Conservation (phyloP, 64 coral and sea anemone genomes). For the Hydrozoanthus tunicans region DNA sequence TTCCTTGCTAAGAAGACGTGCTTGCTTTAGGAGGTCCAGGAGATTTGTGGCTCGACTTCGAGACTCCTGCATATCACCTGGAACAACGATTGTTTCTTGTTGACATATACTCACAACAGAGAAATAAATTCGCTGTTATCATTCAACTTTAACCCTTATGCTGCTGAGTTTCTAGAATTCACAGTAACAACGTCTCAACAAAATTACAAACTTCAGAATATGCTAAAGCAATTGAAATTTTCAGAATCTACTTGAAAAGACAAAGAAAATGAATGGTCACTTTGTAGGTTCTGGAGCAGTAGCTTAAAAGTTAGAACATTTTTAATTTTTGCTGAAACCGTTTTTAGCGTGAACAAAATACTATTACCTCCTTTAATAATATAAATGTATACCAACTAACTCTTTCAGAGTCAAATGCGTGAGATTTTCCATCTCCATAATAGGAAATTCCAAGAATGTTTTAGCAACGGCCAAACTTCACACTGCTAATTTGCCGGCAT, state of each 20-base stretch:
- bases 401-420: not conserved
- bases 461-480: not conserved
- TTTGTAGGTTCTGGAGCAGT: not conserved
- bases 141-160: too few species aligned
- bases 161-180: too few species aligned
- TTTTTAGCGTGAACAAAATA: not conserved
- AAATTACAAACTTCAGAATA: too few species aligned
- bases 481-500: not conserved
- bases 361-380: not conserved
- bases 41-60: constrained; percentile 70
- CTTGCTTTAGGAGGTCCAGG: constrained; percentile 89
- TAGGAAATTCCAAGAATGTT: not conserved
- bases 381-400: not conserved
- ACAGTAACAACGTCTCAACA: too few species aligned
- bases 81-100: not conserved
- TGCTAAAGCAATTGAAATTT: too few species aligned
- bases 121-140: too few species aligned
- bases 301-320: not conserved
- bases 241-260: too few species aligned
- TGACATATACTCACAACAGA: not conserved
- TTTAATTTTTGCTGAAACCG: not conserved
- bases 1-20: constrained; percentile 76
- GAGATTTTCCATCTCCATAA: not conserved
- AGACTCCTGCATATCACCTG: constrained; percentile 78
- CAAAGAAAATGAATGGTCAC: too few species aligned